Conservation (phyloP, 2,797 vertebrate genomes). For the Cirrhinus molitorella region DNA sequence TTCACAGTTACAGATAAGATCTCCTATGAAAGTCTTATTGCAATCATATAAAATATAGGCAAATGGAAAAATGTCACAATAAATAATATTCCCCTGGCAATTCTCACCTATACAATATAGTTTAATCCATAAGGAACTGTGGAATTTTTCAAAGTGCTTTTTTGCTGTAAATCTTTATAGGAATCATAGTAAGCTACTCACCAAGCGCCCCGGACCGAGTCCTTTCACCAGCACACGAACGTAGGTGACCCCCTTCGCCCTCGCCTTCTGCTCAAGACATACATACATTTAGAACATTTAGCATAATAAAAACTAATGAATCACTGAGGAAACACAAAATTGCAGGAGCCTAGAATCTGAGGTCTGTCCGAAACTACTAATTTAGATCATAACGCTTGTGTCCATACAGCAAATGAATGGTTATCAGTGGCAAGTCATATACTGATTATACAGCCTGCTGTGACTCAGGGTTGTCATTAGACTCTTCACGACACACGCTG, state of each 20-base stretch:
- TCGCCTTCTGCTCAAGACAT: constrained; percentile 83
- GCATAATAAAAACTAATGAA: constrained; percentile 60
- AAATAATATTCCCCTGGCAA: neutral
- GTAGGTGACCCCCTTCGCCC: constrained; percentile 83
- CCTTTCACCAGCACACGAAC: constrained; percentile 92
- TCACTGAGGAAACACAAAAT: constrained; percentile 57
- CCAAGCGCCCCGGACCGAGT: constrained; percentile 91
- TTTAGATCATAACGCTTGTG: constrained; percentile 58
- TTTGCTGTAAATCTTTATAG: neutral
- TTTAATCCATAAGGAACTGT: neutral
- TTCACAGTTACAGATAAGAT: neutral
- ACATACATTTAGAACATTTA: constrained; percentile 51
- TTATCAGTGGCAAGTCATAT: constrained; percentile 61
- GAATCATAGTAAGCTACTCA: constrained; percentile 69
- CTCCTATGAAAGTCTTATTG: neutral
- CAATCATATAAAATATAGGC: neutral
- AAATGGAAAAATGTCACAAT: neutral
- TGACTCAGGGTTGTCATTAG: constrained; percentile 55
- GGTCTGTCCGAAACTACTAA: constrained; percentile 55
- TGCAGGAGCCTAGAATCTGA: constrained; percentile 50
- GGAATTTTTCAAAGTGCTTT: neutral
- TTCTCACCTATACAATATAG: neutral
- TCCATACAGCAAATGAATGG: constrained; percentile 60
- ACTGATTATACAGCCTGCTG: constrained; percentile 58
- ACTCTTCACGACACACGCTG: constrained; percentile 37